Conservation (phyloP, 2,113 vertebrate genomes). For the Tetrao urogallus region DNA sequence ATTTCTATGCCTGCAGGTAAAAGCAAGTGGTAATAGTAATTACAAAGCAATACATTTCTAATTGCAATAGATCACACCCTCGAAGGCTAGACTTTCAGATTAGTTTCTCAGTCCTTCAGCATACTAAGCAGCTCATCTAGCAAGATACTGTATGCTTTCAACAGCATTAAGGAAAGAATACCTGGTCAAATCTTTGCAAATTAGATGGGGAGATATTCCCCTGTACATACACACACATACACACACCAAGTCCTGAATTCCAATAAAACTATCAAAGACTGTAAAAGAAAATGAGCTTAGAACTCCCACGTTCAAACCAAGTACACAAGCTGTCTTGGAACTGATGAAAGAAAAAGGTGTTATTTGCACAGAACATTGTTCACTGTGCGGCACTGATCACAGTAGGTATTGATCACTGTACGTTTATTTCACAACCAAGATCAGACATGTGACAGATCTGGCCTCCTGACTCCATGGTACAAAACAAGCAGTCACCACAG, state of each 20-base stretch:
- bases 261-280: not conserved
- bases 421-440: not conserved
- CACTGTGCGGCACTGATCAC: not conserved
- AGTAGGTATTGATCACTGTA: not conserved
- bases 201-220: not conserved
- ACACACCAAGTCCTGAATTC: not conserved
- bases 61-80: conserved; percentile 61
- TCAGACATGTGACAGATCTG: accelerated
- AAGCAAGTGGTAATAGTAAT: conserved; percentile 62
- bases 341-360: not conserved
- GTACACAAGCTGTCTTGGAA: not conserved
- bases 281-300: not conserved
- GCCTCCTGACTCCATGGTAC: not conserved
- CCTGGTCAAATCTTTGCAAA: not conserved
- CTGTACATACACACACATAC: not conserved
- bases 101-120: conserved; percentile 47
- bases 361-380: not conserved
- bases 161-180: not conserved
- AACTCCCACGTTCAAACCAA: not conserved
- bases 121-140: conserved; percentile 55
- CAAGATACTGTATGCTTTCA: not conserved
- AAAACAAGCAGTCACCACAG: not conserved
- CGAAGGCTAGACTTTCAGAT: conserved; percentile 52
- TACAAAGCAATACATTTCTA: conserved; percentile 69
- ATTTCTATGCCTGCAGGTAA: conserved; percentile 56